Conservation (phyloP, 2,113 vertebrate species). For the Podocnemis expansa region DNA sequence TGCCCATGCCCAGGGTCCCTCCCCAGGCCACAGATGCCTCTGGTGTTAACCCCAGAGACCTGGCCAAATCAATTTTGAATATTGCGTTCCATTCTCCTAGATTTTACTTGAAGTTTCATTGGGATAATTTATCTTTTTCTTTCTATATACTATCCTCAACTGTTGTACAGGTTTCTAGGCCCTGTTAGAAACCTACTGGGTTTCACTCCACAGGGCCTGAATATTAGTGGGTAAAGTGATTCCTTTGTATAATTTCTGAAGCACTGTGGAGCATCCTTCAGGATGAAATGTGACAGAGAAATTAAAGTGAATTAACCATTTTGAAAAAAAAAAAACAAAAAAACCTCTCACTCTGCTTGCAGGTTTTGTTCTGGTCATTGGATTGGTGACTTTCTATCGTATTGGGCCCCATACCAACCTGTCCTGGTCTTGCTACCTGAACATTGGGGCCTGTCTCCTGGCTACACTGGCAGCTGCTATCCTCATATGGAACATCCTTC, state of each 20-base stretch:
- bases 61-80: neutral
- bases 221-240: neutral
- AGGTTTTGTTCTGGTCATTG: slow-evolving; percentile 97
- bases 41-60: neutral
- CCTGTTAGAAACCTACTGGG: neutral
- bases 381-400: slow-evolving; percentile 95
- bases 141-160: neutral
- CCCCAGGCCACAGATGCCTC: too few relatives aligned
- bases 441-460: slow-evolving; percentile 93
- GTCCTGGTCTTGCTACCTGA: slow-evolving; percentile 97
- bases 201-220: neutral
- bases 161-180: neutral
- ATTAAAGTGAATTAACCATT: neutral
- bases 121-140: neutral
- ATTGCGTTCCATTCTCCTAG: neutral
- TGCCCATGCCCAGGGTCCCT: too few relatives aligned
- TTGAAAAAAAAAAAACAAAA: too few relatives aligned
- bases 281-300: neutral
- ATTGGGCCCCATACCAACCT: slow-evolving; percentile 93
- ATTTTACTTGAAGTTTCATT: neutral
- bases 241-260: neutral
- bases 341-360: neutral
- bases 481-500: slow-evolving; percentile 97
- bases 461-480: slow-evolving; percentile 93
- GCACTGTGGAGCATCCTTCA: neutral